Evolutionary conservation across 2,113 vertebrate genomes (phyloP), one percentile per base, ranked within the genome.

Genomic region (Scomber japonicus): DNA sequence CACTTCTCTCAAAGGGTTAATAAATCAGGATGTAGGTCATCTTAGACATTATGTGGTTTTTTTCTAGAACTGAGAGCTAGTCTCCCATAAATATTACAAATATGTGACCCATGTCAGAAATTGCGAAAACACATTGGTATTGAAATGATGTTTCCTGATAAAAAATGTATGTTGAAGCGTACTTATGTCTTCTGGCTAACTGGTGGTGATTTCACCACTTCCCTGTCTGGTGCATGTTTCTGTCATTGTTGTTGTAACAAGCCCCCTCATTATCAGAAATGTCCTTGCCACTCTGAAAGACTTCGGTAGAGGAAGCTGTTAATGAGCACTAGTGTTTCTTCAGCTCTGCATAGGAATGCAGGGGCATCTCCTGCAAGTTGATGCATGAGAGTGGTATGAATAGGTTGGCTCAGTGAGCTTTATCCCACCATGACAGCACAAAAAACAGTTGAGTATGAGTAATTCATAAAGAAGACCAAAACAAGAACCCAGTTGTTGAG

Each of bases 1-100:
- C 24, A 35, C 16, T 49, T 76, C 79, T 80, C 63, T 73, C 63
- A 50, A 71, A 75, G 81, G 70, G 17, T 35, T 71, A 72, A 77
- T 81, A 81, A 85, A 71, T 82, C 10, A 24, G 14, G n/a, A 68
- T 46, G 40, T n/a, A 50, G 9, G 9, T 50, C 31, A 53, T 66
- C 9, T 10, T 35, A 19, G 16, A 46, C 44, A 80, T 16, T 27
- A 21, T 8, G 3, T 7, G 66, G 3, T 19, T 27, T 24, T 51
- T 15, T 53, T 63, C 62, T 24, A 13, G n/a, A 44, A 21, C 10
- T n/a, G 5, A 45, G 13, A 24, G 30, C 35, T 59, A n/a, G 10
- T 8, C 11, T 60, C 3, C 2, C 40, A 66, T 27, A 30, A 35
- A 13, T 49, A 14, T 68, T 11, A 30, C 19, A 60, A 57, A 35